Evolutionary conservation across 2,888 invertebrate species (phyloP).

Genomic region (Pyrrhosoma nymphula): DNA sequence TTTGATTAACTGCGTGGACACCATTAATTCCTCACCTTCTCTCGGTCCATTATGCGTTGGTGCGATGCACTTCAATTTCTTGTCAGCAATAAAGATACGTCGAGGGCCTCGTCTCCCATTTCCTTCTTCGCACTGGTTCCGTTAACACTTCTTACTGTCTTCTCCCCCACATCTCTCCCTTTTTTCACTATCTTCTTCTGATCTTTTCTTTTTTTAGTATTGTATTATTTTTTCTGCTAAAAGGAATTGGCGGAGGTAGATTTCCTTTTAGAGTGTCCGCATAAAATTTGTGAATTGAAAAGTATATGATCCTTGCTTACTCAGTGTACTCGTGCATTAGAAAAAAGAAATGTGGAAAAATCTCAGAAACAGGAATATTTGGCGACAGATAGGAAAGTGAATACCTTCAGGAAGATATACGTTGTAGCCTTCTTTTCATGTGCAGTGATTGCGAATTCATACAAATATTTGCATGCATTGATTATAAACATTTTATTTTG

Average conservation of each 20-base stretch:
- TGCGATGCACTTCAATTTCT: conserved; percentile 1
- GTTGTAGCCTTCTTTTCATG: no score
- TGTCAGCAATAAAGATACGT: neutral
- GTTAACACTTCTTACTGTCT: neutral
- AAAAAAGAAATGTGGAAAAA: no score
- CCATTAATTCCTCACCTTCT: neutral
- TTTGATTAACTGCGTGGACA: neutral
- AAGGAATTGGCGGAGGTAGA: no score
- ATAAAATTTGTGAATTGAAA: neutral
- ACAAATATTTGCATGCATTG: no score
- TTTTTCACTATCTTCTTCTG: neutral
- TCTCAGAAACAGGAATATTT: no score
- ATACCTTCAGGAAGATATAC: no score
- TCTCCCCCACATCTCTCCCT: neutral
- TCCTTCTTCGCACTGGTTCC: neutral
- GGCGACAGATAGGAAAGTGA: no score
- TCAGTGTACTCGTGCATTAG: no score
- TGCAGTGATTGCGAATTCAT: no score
- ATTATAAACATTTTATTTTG: no score
- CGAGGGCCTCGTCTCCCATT: neutral
- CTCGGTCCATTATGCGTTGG: neutral
- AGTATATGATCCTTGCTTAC: no score
- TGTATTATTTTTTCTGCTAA: no score
- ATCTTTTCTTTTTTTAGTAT: neutral
- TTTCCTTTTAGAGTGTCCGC: neutral